Percentiles rank a stretch among this genome's conserved stretches.
phyloP scores from a whole-genome alignment of 2,113 vertebrate genomes.

The Myrmecophaga tridactyla region DNA sequence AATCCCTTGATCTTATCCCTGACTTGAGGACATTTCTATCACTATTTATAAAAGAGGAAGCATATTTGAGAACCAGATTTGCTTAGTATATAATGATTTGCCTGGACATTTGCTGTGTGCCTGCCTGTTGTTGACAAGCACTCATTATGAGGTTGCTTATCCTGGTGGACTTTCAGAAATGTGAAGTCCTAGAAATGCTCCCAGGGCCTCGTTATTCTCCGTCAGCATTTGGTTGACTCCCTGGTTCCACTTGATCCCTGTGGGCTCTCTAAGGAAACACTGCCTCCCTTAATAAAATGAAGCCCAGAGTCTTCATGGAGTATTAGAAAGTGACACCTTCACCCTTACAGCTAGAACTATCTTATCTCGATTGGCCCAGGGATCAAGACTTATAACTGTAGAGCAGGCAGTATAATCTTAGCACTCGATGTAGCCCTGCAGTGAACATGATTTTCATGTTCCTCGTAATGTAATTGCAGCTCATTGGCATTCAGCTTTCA shows the following conservation, averaged over 20 bases:
- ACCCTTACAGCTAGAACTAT: neutral
- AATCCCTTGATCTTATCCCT: neutral
- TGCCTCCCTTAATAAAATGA: neutral
- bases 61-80: neutral
- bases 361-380: neutral
- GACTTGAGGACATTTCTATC: neutral
- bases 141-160: neutral
- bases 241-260: neutral
- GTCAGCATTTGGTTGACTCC: neutral
- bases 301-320: neutral
- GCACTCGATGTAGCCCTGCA: neutral
- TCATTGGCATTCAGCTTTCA: constrained; percentile 5
- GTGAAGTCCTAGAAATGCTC: neutral
- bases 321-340: neutral
- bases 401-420: neutral
- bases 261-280: neutral
- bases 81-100: neutral
- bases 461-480: neutral
- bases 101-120: neutral
- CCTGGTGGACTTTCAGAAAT: neutral
- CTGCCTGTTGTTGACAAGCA: neutral
- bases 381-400: neutral
- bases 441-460: neutral
- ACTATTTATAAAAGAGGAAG: neutral
- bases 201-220: neutral